These are phyloP conservation scores for Liparis tanakae DNA, from an alignment of 2,797 vertebrate species.

Conservation along the genomic window DNA sequence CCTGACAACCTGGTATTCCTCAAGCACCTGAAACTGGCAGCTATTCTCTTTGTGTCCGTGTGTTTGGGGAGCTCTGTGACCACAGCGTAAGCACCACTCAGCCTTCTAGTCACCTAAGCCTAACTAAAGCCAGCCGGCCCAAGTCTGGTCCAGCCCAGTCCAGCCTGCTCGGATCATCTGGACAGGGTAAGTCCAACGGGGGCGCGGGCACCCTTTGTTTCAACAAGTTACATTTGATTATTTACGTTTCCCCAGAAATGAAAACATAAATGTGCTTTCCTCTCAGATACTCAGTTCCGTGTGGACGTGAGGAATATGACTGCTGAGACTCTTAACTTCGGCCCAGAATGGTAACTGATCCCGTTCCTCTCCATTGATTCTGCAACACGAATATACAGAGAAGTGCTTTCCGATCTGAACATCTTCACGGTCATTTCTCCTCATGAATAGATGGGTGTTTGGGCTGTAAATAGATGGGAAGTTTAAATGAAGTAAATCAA, in stretches of 20 bases:
- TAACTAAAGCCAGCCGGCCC: slow-evolving; percentile 81
- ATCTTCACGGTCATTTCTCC: neutral
- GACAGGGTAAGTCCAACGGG: slow-evolving; percentile 83
- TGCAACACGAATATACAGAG: neutral
- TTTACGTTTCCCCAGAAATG: neutral
- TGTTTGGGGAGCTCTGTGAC: slow-evolving; percentile 82
- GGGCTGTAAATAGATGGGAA: neutral
- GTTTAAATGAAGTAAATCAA: too few species aligned
- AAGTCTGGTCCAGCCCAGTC: slow-evolving; percentile 81
- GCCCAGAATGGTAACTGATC: slow-evolving; percentile 90
- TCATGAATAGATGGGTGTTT: neutral
- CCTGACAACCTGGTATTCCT: slow-evolving; percentile 80
- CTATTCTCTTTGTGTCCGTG: slow-evolving; percentile 81
- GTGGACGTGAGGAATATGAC: slow-evolving; percentile 90
- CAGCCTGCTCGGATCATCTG: slow-evolving; percentile 87
- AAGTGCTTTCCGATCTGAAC: neutral
- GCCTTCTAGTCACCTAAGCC: slow-evolving; percentile 86
- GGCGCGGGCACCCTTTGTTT: neutral
- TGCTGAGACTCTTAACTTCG: slow-evolving; percentile 96
- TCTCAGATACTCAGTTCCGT: slow-evolving; percentile 83
- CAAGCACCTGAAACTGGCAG: slow-evolving; percentile 85
- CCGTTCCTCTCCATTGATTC: neutral
- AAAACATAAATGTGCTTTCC: neutral
- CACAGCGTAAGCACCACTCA: slow-evolving; percentile 83
- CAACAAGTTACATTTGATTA: rapidly evolving